A percentile compares a stretch with the other conserved stretches of the same genome.
Conservation (phyloP, 2,888 invertebrate genomes). For the Melanophora roralis region DNA sequence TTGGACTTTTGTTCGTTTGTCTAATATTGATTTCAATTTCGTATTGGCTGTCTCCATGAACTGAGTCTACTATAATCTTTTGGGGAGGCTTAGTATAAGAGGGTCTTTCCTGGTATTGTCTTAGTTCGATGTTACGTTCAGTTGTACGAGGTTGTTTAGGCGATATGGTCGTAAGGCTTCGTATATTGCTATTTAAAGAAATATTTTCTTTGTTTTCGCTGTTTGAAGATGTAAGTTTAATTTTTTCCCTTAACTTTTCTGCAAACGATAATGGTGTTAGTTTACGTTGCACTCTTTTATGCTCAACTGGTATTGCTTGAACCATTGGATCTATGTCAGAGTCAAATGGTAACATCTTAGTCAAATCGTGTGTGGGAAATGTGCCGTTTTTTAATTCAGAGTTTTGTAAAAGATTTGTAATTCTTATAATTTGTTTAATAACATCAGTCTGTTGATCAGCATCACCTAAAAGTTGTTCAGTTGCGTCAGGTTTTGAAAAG, state of each 20-base stretch:
- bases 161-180: conserved; percentile 29
- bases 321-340: conserved; percentile 51
- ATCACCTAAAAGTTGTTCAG: background rate
- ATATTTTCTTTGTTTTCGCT: background rate
- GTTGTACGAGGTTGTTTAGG: conserved; percentile 65
- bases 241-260: conserved; percentile 29
- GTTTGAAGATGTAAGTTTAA: background rate
- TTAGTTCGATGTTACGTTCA: conserved; percentile 67
- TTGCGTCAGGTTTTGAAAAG: background rate
- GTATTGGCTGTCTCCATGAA: conserved; percentile 71
- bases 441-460: background rate
- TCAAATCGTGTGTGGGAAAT: background rate
- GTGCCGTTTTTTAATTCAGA: background rate
- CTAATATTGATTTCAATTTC: conserved; percentile 77
- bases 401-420: background rate
- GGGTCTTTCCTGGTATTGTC: conserved; percentile 70
- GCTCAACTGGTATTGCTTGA: conserved; percentile 32
- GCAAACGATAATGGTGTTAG: conserved; percentile 54
- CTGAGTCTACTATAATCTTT: conserved; percentile 72
- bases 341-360: background rate
- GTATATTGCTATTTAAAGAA: background rate
- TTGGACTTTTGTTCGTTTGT: conserved; percentile 72
- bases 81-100: conserved; percentile 70
- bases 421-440: background rate
- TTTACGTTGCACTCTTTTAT: conserved; percentile 47